Percentiles rank a stretch among this genome's conserved stretches.
phyloP scores from a whole-genome alignment of 2,797 vertebrate genomes.

The Phataginus tetradactyla region DNA sequence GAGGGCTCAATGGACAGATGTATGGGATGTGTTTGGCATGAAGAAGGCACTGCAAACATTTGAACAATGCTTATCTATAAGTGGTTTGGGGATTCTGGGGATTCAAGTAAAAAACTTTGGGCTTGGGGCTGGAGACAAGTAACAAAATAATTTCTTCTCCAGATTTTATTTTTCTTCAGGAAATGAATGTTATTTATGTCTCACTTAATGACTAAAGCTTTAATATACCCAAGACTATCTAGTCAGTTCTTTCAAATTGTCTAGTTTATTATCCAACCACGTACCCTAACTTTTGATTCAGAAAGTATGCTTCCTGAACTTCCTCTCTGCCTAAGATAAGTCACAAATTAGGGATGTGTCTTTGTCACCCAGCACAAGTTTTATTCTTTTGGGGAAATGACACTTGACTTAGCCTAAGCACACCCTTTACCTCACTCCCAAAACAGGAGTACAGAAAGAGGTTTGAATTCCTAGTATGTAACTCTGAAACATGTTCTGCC shows the following conservation, averaged over 20 bases:
- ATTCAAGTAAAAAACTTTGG: slow-evolving; percentile 27
- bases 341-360: not conserved
- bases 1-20: not conserved
- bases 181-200: slow-evolving; percentile 19
- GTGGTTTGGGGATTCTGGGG: not conserved
- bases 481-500: not conserved
- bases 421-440: not conserved
- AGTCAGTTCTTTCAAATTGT: not conserved
- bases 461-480: not conserved
- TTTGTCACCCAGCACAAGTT: not conserved
- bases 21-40: not conserved
- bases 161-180: slow-evolving; percentile 47
- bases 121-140: not conserved
- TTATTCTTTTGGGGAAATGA: not conserved
- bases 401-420: not conserved
- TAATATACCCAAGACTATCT: not conserved
- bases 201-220: slow-evolving; percentile 38
- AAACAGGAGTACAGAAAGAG: not conserved
- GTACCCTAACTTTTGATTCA: not conserved
- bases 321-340: not conserved
- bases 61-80: slow-evolving; percentile 4
- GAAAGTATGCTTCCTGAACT: not conserved
- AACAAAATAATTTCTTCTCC: slow-evolving; percentile 24
- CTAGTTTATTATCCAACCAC: slow-evolving; percentile 18
- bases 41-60: not conserved